These are phyloP conservation scores for Emydoidea blandingii DNA, from an alignment of 2,797 vertebrate genomes.

Conservation along the genomic window DNA sequence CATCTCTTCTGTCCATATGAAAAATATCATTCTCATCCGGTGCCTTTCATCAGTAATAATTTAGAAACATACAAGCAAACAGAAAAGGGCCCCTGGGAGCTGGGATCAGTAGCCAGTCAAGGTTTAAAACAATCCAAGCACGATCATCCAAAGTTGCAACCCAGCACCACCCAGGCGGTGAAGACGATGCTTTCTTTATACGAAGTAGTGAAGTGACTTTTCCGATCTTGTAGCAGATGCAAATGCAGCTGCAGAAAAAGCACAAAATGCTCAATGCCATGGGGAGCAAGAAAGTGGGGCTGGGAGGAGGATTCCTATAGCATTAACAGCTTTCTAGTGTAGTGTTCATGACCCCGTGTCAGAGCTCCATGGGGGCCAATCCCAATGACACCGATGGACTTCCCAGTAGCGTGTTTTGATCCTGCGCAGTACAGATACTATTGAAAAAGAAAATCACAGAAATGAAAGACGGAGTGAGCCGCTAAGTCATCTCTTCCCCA, in stretches of 20 bases:
- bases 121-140: neutral
- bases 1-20: neutral
- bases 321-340: neutral
- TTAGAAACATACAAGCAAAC: neutral
- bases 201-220: accelerated
- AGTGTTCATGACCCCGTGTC: no score
- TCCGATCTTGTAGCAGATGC: neutral
- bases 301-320: neutral
- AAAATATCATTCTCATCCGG: neutral
- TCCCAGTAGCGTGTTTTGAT: neutral
- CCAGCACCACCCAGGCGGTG: neutral
- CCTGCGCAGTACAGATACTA: neutral
- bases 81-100: neutral
- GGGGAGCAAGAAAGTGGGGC: neutral
- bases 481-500: neutral
- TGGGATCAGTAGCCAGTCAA: neutral
- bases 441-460: neutral
- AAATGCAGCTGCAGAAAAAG: neutral
- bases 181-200: neutral
- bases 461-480: neutral
- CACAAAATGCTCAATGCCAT: neutral
- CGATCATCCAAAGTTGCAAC: neutral
- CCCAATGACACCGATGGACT: neutral
- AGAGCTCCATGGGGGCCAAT: accelerated
- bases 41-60: neutral